Evolutionary conservation across 2,113 vertebrate genomes (phyloP).

Genomic region (Ceratotherium simum): DNA sequence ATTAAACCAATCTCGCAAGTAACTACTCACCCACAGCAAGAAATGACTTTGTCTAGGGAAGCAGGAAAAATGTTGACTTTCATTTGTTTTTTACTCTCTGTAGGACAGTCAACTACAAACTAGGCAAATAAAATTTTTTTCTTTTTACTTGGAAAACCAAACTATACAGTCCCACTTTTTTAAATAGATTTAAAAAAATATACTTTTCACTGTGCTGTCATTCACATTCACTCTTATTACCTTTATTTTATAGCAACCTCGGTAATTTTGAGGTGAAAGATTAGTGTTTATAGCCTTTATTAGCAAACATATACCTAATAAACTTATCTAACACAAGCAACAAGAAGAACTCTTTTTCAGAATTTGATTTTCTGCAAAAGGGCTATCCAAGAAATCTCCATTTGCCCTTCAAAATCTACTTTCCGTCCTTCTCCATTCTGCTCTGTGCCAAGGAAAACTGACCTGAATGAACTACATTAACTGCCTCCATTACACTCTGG

Average conservation of each 20-base stretch:
- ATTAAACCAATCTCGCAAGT: constrained; percentile 68
- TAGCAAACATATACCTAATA: neutral
- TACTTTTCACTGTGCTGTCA: neutral
- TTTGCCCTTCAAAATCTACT: neutral
- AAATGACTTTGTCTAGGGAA: constrained; percentile 30
- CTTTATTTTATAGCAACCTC: neutral
- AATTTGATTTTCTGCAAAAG: neutral
- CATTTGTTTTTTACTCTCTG: neutral
- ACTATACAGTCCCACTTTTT: neutral
- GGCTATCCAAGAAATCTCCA: neutral
- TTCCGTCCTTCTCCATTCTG: neutral
- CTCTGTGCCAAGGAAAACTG: neutral
- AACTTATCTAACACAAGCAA: constrained; percentile 22
- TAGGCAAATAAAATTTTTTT: neutral
- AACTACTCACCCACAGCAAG: constrained; percentile 24
- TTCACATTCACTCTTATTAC: neutral
- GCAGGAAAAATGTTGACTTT: constrained; percentile 49
- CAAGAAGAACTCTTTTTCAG: neutral
- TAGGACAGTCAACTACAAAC: neutral
- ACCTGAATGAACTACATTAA: neutral
- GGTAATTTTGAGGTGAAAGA: neutral
- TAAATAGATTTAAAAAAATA: neutral
- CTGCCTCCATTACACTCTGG: neutral
- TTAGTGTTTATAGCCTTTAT: neutral
- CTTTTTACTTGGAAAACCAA: constrained; percentile 36